Conservation (phyloP, 2,888 invertebrate species). For the Ectobius pallidus region DNA sequence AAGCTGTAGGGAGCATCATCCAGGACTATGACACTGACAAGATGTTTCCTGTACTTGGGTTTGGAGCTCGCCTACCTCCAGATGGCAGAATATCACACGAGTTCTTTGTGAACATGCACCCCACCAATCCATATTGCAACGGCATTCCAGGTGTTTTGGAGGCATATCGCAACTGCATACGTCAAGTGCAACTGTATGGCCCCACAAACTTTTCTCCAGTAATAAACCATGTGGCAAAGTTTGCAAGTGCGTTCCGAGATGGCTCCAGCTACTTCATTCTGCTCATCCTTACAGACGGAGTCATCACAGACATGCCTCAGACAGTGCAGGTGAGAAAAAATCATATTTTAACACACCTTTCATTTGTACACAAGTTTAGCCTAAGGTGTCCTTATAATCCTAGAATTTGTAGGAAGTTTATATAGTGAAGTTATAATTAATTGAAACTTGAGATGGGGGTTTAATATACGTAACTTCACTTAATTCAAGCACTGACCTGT, state of each 20-base stretch:
- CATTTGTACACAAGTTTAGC: too few species aligned
- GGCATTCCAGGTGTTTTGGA: constrained; percentile 57
- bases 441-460: too few species aligned
- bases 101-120: constrained; percentile 58
- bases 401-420: too few species aligned
- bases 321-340: constrained; percentile 57
- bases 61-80: constrained; percentile 54
- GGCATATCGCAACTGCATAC: constrained; percentile 58
- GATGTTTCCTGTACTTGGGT: constrained; percentile 55
- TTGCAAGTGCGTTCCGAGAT: constrained; percentile 56
- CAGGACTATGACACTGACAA: constrained; percentile 59
- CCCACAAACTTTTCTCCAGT: constrained; percentile 66
- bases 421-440: too few species aligned
- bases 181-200: constrained; percentile 60
- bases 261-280: constrained; percentile 63
- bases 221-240: constrained; percentile 58
- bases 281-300: constrained; percentile 66
- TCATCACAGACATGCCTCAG: constrained; percentile 63
- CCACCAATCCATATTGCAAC: constrained; percentile 57
- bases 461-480: too few species aligned
- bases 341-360: too few species aligned
- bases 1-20: constrained; percentile 54
- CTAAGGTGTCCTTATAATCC: too few species aligned
- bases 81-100: constrained; percentile 51
- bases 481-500: too few species aligned